Conservation (phyloP, 2,888 invertebrate species). For the Chalcosyrphus nemorum region DNA sequence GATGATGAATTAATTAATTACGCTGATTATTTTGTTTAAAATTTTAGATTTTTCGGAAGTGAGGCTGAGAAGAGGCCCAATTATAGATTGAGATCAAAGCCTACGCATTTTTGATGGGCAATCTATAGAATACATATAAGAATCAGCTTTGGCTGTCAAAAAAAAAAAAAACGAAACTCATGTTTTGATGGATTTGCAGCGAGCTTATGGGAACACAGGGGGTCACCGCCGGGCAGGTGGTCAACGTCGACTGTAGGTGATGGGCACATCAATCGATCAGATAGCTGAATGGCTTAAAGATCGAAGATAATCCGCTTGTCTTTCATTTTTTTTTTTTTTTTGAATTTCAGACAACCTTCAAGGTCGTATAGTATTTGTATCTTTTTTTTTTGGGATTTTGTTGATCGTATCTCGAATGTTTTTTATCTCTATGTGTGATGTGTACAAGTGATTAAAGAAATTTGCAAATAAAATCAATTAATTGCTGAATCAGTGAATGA, state of each 20-base stretch:
- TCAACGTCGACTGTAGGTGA: not conserved
- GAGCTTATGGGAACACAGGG: slow-evolving; percentile 13
- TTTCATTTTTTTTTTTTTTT: not conserved
- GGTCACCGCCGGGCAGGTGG: not conserved
- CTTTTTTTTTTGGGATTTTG: not conserved
- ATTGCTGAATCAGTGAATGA: slow-evolving; percentile 25
- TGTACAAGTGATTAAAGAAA: slow-evolving; percentile 4
- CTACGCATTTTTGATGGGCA: not conserved
- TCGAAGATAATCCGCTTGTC: not conserved
- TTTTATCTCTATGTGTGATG: not conserved
- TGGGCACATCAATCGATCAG: slow-evolving; percentile 8
- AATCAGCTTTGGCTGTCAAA: slow-evolving; percentile 16
- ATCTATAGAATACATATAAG: not conserved
- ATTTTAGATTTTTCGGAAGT: slow-evolving; percentile 57
- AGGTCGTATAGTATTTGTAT: not conserved
- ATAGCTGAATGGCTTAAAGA: not conserved
- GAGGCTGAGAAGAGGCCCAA: slow-evolving; percentile 16
- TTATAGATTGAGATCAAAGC: slow-evolving; percentile 44
- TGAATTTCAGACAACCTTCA: not conserved
- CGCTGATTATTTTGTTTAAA: slow-evolving; percentile 34
- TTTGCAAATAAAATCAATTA: slow-evolving; percentile 34
- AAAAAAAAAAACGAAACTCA: not conserved
- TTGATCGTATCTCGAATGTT: not conserved
- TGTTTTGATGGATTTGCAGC: slow-evolving; percentile 3
- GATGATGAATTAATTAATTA: slow-evolving; percentile 51